Evolutionary conservation across 2,113 vertebrate species (phyloP).

Genomic region (Andinoacara biseriatus): DNA sequence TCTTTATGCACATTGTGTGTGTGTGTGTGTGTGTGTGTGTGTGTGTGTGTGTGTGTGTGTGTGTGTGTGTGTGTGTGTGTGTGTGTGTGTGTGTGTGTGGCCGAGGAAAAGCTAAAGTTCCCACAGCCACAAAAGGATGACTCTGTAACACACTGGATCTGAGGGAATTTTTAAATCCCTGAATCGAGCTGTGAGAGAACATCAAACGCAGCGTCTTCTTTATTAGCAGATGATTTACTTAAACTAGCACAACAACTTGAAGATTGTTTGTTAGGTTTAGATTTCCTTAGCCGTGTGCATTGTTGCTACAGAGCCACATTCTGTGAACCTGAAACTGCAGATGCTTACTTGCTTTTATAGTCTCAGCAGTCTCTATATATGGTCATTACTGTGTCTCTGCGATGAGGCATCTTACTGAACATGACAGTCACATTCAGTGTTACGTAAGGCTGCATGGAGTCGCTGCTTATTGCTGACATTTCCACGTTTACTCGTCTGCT

Average conservation of each 20-base stretch:
- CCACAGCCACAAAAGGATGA: background rate
- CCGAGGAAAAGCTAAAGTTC: conserved; percentile 3
- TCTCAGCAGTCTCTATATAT: conserved; percentile 34
- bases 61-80: too few species aligned
- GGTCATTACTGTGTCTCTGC: conserved; percentile 24
- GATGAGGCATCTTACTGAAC: background rate
- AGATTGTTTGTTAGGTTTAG: background rate
- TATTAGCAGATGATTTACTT: background rate
- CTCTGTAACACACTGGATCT: background rate
- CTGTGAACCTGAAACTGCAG: background rate
- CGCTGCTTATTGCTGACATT: conserved; percentile 37
- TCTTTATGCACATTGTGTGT: background rate
- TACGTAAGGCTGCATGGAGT: conserved; percentile 18
- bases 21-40: background rate
- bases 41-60: too few species aligned
- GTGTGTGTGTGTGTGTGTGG: background rate
- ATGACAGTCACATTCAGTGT: conserved; percentile 16
- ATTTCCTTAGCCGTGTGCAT: background rate
- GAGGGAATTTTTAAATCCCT: background rate
- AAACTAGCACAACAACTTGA: background rate
- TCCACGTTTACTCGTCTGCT: conserved; percentile 6
- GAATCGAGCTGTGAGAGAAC: background rate
- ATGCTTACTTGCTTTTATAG: background rate
- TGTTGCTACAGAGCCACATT: background rate
- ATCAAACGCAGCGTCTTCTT: background rate